Conservation (phyloP, 1,140 invertebrate species). For the Lepeophtheirus salmonis region DNA sequence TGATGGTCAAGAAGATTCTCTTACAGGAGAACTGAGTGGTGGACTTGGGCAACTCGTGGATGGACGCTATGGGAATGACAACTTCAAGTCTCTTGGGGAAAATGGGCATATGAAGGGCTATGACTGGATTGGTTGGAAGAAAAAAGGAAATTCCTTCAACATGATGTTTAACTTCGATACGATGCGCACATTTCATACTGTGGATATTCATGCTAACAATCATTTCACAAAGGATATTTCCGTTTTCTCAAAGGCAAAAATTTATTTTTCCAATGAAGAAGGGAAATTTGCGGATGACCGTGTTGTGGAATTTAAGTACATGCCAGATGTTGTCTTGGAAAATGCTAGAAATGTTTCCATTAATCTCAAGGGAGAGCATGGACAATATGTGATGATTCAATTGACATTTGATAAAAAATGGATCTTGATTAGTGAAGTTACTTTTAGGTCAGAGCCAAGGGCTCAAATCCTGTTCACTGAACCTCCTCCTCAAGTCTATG, state of each 20-base stretch:
- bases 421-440: constrained; percentile 60
- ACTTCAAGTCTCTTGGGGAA: constrained; percentile 48
- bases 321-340: constrained; percentile 47
- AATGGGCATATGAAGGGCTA: constrained; percentile 49
- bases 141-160: constrained; percentile 41
- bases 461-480: not conserved
- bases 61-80: constrained; percentile 53
- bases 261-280: constrained; percentile 44
- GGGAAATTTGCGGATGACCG: constrained; percentile 40
- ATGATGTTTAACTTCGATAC: constrained; percentile 53
- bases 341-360: constrained; percentile 52
- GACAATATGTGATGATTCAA: constrained; percentile 44
- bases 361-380: constrained; percentile 40
- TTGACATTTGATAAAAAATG: constrained; percentile 51
- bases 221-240: constrained; percentile 55
- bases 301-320: constrained; percentile 44
- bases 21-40: constrained; percentile 36
- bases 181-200: constrained; percentile 49
- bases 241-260: constrained; percentile 45
- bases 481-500: not conserved
- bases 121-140: constrained; percentile 65
- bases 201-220: constrained; percentile 54
- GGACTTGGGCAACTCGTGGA: constrained; percentile 84
- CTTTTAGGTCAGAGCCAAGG: constrained; percentile 41
- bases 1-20: constrained; percentile 37